Evolutionary conservation across 2,797 vertebrate genomes (phyloP).

Genomic region (Danionella dracula): DNA sequence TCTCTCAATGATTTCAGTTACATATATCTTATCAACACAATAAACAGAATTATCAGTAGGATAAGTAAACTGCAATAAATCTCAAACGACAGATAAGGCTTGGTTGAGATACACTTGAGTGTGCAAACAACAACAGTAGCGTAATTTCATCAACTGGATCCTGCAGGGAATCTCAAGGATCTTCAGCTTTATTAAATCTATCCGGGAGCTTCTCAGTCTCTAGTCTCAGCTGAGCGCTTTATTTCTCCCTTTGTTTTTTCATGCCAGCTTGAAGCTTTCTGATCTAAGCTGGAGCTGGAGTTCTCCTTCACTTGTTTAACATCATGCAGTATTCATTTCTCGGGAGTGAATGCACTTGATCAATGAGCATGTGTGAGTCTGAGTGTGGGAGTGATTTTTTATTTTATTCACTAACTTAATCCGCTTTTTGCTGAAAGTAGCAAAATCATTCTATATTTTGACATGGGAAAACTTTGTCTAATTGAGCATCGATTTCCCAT

Average conservation of each 20-base stretch:
- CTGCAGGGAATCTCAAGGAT: slow-evolving; percentile 3
- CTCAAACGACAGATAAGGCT: background rate
- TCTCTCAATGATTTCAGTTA: too few species aligned
- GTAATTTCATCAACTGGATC: background rate
- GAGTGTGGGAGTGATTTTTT: background rate
- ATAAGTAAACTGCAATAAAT: slow-evolving; percentile 1
- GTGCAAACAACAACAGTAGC: background rate
- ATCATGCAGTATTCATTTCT: slow-evolving; percentile 39
- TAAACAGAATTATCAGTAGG: background rate
- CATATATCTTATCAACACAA: too few species aligned
- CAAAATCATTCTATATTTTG: slow-evolving; percentile 22
- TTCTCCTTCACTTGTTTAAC: slow-evolving; percentile 32
- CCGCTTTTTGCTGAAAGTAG: slow-evolving; percentile 11
- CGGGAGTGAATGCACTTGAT: background rate
- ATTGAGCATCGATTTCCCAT: slow-evolving; percentile 27
- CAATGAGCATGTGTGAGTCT: background rate
- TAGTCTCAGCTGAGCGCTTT: background rate
- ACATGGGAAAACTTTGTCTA: slow-evolving; percentile 23
- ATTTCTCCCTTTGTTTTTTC: slow-evolving; percentile 7
- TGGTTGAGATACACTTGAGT: background rate
- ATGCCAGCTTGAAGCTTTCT: slow-evolving; percentile 7
- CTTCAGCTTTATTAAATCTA: slow-evolving; percentile 26
- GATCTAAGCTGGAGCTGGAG: slow-evolving; percentile 3
- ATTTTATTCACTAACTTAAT: background rate
- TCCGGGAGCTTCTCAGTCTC: slow-evolving; percentile 2